Percentiles rank a stretch among this genome's conserved stretches.
Evolutionary conservation across 2,113 vertebrate species (phyloP).

Genomic region (Vulpes lagopus): DNA sequence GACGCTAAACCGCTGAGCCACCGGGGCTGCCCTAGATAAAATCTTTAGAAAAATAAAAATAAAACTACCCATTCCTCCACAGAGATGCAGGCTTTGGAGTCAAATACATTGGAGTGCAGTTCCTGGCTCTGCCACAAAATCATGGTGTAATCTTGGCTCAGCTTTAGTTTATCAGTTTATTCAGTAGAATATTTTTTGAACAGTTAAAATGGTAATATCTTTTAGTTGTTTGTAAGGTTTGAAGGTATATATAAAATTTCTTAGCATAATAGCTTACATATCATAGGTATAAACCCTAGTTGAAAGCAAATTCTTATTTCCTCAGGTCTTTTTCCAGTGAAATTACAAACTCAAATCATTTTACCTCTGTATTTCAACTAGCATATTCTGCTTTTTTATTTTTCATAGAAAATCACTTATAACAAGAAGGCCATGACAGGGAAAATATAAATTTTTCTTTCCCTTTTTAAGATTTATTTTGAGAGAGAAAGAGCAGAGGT

Average conservation of each 20-base stretch:
- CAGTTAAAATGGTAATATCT: background rate
- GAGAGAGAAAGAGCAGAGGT: background rate
- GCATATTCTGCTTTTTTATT: background rate
- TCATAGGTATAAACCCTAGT: background rate
- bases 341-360: background rate
- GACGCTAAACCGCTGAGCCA: too few species aligned
- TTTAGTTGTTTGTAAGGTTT: conserved; percentile 31
- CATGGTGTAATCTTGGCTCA: background rate
- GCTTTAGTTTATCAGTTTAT: background rate
- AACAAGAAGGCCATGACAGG: background rate
- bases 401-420: background rate
- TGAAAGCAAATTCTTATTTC: background rate
- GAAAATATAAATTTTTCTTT: background rate
- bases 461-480: background rate
- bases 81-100: background rate
- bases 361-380: background rate
- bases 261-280: background rate
- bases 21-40: too few species aligned
- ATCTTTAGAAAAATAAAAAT: too few species aligned
- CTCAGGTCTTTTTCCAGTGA: background rate
- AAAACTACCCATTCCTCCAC: background rate
- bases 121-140: background rate
- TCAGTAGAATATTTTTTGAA: background rate
- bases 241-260: background rate
- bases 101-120: background rate